Evolutionary conservation across 1,140 invertebrate species (phyloP).

Genomic region (Panulirus ornatus): DNA sequence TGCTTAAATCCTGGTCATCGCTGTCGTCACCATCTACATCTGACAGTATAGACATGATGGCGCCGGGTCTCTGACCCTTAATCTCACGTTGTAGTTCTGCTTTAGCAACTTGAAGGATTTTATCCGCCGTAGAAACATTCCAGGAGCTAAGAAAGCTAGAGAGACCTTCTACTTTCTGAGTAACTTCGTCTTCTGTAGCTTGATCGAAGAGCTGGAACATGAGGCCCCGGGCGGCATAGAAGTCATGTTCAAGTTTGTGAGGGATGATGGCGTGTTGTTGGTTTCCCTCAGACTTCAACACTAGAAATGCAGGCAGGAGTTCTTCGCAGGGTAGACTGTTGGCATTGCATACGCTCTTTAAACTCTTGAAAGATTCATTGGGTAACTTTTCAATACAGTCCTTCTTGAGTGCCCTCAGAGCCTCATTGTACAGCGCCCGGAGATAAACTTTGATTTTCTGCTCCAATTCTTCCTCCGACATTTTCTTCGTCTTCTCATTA

Average conservation of each 20-base stretch:
- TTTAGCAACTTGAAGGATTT: slow-evolving; percentile 3
- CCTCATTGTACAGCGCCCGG: slow-evolving; percentile 10
- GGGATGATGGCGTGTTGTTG: slow-evolving; percentile 28
- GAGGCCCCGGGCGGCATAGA: slow-evolving; percentile 34
- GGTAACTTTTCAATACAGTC: slow-evolving; percentile 25
- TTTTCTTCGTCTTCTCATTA: not conserved
- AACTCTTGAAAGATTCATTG: not conserved
- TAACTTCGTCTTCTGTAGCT: not conserved
- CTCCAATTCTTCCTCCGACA: not conserved
- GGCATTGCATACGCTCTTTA: slow-evolving; percentile 1
- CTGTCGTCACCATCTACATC: slow-evolving; percentile 4
- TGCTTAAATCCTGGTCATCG: not conserved
- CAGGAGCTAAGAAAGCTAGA: not conserved
- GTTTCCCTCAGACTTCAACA: slow-evolving; percentile 7
- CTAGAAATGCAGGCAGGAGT: slow-evolving; percentile 39
- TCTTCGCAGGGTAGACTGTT: slow-evolving; percentile 21
- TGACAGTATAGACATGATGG: not conserved
- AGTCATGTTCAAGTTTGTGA: slow-evolving; percentile 41
- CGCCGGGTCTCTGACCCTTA: slow-evolving; percentile 15
- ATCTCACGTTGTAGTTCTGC: not conserved
- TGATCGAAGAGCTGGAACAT: slow-evolving; percentile 31
- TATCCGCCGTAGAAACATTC: not conserved
- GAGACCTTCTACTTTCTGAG: not conserved
- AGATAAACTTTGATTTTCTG: slow-evolving; percentile 6
- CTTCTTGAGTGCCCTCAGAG: not conserved